These are phyloP conservation scores for Conistra vaccinii DNA, from an alignment of 2,888 invertebrate species.

Conservation along the genomic window DNA sequence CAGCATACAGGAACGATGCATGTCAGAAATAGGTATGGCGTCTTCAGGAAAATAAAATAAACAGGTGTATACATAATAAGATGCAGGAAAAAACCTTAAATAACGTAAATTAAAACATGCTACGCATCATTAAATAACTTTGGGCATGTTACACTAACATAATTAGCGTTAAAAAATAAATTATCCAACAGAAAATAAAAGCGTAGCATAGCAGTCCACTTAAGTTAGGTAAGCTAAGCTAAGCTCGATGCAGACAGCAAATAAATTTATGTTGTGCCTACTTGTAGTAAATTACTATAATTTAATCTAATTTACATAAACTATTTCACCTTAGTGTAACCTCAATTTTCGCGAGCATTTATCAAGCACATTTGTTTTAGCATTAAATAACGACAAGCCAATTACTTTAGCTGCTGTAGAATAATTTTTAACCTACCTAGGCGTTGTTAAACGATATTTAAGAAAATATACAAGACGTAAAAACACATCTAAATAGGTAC, in stretches of 20 bases:
- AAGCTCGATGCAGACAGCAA: slow-evolving; percentile 56
- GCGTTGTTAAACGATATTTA: neutral
- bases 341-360: slow-evolving; percentile 62
- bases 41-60: too few relatives aligned
- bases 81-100: neutral
- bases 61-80: too few relatives aligned
- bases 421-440: neutral
- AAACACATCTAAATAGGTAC: neutral
- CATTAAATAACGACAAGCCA: slow-evolving; percentile 51
- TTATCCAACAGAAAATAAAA: slow-evolving; percentile 10
- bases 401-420: slow-evolving; percentile 37
- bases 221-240: slow-evolving; percentile 21
- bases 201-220: slow-evolving; percentile 34
- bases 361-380: slow-evolving; percentile 60
- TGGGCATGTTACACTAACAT: slow-evolving; percentile 1
- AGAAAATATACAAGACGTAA: neutral
- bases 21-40: too few relatives aligned
- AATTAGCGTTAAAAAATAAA: slow-evolving; percentile 7
- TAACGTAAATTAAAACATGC: slow-evolving; percentile 12
- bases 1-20: too few relatives aligned
- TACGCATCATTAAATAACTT: slow-evolving; percentile 1
- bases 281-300: slow-evolving; percentile 62
- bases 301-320: slow-evolving; percentile 66
- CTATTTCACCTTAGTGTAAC: slow-evolving; percentile 62
- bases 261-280: slow-evolving; percentile 53